phyloP scores from a whole-genome alignment of 2,113 vertebrate species.

The Ameiurus melas region DNA sequence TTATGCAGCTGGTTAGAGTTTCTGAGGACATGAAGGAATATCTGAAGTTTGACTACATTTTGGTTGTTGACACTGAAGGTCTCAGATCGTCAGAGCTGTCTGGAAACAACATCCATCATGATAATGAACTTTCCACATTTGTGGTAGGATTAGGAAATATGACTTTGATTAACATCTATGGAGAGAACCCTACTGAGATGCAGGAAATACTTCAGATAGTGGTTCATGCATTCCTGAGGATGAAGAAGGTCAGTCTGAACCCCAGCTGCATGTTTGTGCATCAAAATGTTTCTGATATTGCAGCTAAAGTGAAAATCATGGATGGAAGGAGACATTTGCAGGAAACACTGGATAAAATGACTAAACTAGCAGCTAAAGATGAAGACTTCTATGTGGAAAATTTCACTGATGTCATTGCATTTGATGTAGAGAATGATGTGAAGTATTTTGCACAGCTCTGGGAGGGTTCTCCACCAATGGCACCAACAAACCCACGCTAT shows the following conservation, averaged over 20 bases:
- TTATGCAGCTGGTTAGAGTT: slow-evolving; percentile 71
- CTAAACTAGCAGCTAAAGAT: slow-evolving; percentile 60
- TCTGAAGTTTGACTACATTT: slow-evolving; percentile 58
- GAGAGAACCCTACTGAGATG: slow-evolving; percentile 70
- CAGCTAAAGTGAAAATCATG: slow-evolving; percentile 65
- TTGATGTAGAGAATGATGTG: slow-evolving; percentile 57
- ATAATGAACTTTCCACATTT: slow-evolving; percentile 62
- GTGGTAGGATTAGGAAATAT: slow-evolving; percentile 67
- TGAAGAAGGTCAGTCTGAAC: slow-evolving; percentile 67
- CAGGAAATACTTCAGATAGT: slow-evolving; percentile 67
- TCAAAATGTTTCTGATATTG: slow-evolving; percentile 66
- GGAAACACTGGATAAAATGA: slow-evolving; percentile 65
- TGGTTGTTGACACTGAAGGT: slow-evolving; percentile 71
- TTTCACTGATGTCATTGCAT: slow-evolving; percentile 62
- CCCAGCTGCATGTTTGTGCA: slow-evolving; percentile 74
- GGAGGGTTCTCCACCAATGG: slow-evolving; percentile 59
- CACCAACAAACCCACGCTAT: slow-evolving; percentile 55
- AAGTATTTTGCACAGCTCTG: slow-evolving; percentile 53
- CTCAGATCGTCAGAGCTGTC: slow-evolving; percentile 60
- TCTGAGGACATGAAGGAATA: slow-evolving; percentile 41
- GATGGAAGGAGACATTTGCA: slow-evolving; percentile 57
- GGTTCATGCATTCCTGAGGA: slow-evolving; percentile 68
- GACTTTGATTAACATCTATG: slow-evolving; percentile 71
- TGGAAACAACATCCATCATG: slow-evolving; percentile 50
- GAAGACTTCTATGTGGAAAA: slow-evolving; percentile 54